These are phyloP conservation scores for Eupleurogrammus muticus DNA, from an alignment of 2,797 vertebrate species.

Conservation along the genomic window DNA sequence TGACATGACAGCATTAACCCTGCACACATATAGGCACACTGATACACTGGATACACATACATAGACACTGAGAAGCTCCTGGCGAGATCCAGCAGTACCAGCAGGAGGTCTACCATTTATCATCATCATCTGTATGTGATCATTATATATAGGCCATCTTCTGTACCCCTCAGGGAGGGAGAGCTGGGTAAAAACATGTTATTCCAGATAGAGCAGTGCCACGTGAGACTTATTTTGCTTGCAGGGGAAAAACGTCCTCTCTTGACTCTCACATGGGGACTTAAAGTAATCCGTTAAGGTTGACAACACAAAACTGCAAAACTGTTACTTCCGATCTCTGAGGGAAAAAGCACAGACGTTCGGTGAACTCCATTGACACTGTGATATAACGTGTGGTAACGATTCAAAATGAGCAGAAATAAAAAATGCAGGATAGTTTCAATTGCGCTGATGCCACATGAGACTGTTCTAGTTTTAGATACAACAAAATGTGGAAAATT, in stretches of 20 bases:
- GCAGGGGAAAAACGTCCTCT: slow-evolving; percentile 8
- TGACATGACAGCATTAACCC: slow-evolving; percentile 1
- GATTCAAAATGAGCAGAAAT: not conserved
- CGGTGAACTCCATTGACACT: not conserved
- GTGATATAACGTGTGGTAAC: not conserved
- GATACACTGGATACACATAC: not conserved
- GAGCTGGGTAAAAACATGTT: slow-evolving; percentile 31
- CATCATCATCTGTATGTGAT: slow-evolving; percentile 7
- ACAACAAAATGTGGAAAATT: not conserved
- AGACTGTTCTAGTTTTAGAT: not conserved
- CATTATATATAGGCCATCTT: slow-evolving; percentile 35
- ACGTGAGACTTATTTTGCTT: slow-evolving; percentile 37
- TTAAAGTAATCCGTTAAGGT: slow-evolving; percentile 14
- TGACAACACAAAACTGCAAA: slow-evolving; percentile 7
- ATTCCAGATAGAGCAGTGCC: slow-evolving; percentile 43
- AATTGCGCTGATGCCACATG: not conserved
- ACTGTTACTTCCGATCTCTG: not conserved
- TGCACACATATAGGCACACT: not conserved
- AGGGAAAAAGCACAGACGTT: not conserved
- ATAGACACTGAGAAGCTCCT: slow-evolving; percentile 12
- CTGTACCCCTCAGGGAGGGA: slow-evolving; percentile 23
- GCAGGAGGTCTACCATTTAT: slow-evolving; percentile 23
- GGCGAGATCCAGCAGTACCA: slow-evolving; percentile 17
- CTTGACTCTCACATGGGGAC: not conserved
- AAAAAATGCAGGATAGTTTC: not conserved